These are phyloP conservation scores for Sinhomidia bicolor DNA, from an alignment of 2,888 invertebrate genomes.

Conservation along the genomic window DNA sequence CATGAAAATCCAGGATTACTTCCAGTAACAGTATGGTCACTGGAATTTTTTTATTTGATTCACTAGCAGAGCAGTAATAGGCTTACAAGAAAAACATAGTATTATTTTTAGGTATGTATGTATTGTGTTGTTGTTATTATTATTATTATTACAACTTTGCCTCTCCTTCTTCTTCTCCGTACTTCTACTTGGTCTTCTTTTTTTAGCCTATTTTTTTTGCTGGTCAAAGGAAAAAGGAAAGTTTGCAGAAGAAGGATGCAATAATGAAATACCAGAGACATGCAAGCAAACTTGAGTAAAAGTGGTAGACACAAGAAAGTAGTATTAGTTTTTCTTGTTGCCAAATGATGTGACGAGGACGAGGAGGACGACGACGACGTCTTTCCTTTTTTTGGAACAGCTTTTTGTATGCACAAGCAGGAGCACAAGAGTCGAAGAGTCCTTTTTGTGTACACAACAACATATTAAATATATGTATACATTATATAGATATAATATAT, in stretches of 20 bases:
- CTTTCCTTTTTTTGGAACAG: no score
- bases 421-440: no score
- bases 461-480: no score
- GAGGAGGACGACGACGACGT: no score
- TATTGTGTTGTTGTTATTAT: no score
- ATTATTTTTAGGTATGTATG: not conserved
- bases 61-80: not conserved
- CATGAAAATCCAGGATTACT: conserved; percentile 2
- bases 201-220: no score
- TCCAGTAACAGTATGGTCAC: not conserved
- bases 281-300: not conserved
- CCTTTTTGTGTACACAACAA: no score
- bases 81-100: not conserved
- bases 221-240: not conserved
- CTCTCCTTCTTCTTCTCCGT: not conserved
- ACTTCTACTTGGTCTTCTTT: no score
- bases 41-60: not conserved
- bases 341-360: no score
- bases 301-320: not conserved
- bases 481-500: no score
- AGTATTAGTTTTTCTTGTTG: no score
- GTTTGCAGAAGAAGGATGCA: not conserved
- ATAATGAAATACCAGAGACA: not conserved
- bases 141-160: not conserved
- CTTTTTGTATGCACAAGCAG: no score